These are phyloP conservation scores for Orussus abietinus DNA, from an alignment of 1,140 invertebrate genomes.

Conservation along the genomic window DNA sequence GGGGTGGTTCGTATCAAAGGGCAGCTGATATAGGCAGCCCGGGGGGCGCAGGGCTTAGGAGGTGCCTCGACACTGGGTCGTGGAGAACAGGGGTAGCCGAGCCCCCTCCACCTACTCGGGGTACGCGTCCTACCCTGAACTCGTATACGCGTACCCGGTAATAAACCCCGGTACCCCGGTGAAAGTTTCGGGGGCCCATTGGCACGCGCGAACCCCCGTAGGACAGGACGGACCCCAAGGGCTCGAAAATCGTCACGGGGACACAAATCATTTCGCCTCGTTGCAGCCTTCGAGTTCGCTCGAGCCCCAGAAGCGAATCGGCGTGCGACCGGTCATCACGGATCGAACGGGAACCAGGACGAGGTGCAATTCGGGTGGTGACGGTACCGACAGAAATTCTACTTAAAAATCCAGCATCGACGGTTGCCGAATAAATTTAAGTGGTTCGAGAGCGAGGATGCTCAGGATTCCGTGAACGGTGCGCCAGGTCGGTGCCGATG, in stretches of 20 bases:
- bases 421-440: no score
- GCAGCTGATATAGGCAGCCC: slow-evolving; percentile 39
- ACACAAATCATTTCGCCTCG: slow-evolving; percentile 38
- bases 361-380: no score
- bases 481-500: no score
- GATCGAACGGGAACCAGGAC: no score
- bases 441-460: neutral
- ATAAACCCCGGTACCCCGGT: slow-evolving; percentile 38
- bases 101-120: slow-evolving; percentile 18
- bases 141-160: slow-evolving; percentile 18
- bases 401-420: no score
- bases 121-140: slow-evolving; percentile 13
- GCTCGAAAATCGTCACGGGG: slow-evolving; percentile 28
- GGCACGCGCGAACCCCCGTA: slow-evolving; percentile 40
- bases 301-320: slow-evolving; percentile 16
- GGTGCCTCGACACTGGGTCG: no score
- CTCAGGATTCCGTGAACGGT: no score
- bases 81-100: no score
- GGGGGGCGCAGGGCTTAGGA: no score
- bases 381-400: no score
- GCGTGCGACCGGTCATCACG: slow-evolving; percentile 20
- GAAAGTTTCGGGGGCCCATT: slow-evolving; percentile 43
- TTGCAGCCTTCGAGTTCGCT: slow-evolving; percentile 21
- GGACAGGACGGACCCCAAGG: slow-evolving; percentile 17
- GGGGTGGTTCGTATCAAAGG: slow-evolving; percentile 37